These are phyloP conservation scores for Solea solea DNA, from an alignment of 2,113 vertebrate species.

Conservation along the genomic window DNA sequence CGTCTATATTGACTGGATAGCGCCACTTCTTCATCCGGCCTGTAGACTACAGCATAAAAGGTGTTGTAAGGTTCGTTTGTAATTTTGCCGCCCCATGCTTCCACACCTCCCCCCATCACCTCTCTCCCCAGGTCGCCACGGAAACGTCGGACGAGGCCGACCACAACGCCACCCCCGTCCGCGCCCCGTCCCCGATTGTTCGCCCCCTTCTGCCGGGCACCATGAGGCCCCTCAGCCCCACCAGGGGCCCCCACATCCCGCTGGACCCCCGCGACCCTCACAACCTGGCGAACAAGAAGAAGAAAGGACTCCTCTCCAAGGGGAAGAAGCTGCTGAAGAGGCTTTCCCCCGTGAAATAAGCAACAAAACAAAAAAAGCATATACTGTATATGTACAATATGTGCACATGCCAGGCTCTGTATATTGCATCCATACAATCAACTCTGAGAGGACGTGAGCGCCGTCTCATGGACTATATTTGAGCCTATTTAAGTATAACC, in stretches of 20 bases:
- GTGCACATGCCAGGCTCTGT: slow-evolving; percentile 54
- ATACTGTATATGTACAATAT: slow-evolving; percentile 25
- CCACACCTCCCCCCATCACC: slow-evolving; percentile 64
- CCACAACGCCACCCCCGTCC: slow-evolving; percentile 84
- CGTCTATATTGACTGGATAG: background rate
- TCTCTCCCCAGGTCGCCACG: slow-evolving; percentile 85
- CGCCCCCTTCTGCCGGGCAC: slow-evolving; percentile 84
- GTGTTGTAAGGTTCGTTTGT: slow-evolving; percentile 51
- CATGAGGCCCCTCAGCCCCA: slow-evolving; percentile 89
- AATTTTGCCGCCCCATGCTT: slow-evolving; percentile 61
- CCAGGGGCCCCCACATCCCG: slow-evolving; percentile 67
- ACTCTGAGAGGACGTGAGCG: slow-evolving; percentile 53
- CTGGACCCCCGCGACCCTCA: slow-evolving; percentile 80
- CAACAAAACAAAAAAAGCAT: slow-evolving; percentile 1
- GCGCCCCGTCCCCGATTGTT: slow-evolving; percentile 89
- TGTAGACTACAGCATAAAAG: background rate
- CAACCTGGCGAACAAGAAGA: slow-evolving; percentile 93
- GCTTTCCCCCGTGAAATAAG: slow-evolving; percentile 85
- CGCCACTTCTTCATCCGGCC: background rate
- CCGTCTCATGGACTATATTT: slow-evolving; percentile 40
- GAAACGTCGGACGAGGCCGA: slow-evolving; percentile 80
- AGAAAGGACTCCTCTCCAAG: slow-evolving; percentile 97
- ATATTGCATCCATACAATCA: slow-evolving; percentile 69
- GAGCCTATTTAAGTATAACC: slow-evolving; percentile 56
- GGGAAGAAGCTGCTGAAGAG: slow-evolving; percentile 97